Evolutionary conservation across 2,797 vertebrate species (phyloP).

Genomic region (Adelosebastes latens): DNA sequence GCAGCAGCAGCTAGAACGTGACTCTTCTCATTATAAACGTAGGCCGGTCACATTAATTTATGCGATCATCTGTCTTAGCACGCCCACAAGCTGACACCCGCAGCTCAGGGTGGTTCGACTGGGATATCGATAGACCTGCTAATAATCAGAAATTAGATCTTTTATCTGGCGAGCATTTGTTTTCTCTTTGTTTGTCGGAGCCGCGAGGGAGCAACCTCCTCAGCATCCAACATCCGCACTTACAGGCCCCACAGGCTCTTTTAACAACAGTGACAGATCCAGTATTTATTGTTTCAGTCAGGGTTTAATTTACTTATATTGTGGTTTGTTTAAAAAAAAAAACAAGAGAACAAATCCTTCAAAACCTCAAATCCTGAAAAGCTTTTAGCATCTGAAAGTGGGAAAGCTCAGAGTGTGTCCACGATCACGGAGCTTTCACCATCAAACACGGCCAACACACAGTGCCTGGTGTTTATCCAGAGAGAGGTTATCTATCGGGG

Average conservation of each 20-base stretch:
- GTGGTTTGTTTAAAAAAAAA: neutral
- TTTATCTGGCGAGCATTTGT: slow-evolving; percentile 23
- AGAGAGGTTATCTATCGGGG: slow-evolving; percentile 33
- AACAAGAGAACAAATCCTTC: neutral
- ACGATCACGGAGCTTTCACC: neutral
- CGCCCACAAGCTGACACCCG: slow-evolving; percentile 54
- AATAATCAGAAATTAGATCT: slow-evolving; percentile 29
- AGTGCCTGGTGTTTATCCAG: slow-evolving; percentile 26
- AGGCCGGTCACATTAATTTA: slow-evolving; percentile 57
- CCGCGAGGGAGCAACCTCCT: slow-evolving; percentile 10
- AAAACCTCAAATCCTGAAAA: neutral
- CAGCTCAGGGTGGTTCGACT: slow-evolving; percentile 28
- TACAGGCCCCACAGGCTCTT: slow-evolving; percentile 27
- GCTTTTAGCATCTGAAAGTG: slow-evolving; percentile 21
- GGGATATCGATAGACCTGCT: slow-evolving; percentile 49
- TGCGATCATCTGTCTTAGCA: slow-evolving; percentile 53
- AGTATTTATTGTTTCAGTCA: neutral
- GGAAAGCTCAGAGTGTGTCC: slow-evolving; percentile 7
- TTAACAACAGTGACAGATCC: neutral
- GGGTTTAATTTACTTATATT: neutral
- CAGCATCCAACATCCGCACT: neutral
- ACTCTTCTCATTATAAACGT: slow-evolving; percentile 53
- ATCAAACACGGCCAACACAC: slow-evolving; percentile 13
- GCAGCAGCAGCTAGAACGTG: slow-evolving; percentile 49
- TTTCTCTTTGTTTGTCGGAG: slow-evolving; percentile 24